Conservation (phyloP, 2,113 vertebrate species). For the Myxocyprinus asiaticus region DNA sequence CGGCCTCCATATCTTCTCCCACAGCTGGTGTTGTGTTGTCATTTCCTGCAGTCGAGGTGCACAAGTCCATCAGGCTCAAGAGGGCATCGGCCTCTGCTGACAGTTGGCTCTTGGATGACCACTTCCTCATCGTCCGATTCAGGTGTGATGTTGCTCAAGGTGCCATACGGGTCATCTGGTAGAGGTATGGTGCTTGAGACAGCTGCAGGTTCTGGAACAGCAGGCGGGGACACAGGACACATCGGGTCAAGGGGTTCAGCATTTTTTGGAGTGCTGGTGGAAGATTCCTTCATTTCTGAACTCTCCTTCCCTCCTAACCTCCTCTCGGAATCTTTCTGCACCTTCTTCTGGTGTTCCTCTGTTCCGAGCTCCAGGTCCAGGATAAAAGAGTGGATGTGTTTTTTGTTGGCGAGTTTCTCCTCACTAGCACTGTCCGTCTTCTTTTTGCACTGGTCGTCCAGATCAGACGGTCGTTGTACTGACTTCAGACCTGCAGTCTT, state of each 20-base stretch:
- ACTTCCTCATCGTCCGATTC: slow-evolving; percentile 67
- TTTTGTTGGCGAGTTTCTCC: slow-evolving; percentile 80
- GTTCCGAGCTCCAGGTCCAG: slow-evolving; percentile 76
- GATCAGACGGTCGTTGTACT: slow-evolving; percentile 70
- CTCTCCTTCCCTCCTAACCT: slow-evolving; percentile 63
- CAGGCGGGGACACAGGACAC: no score
- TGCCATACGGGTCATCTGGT: slow-evolving; percentile 72
- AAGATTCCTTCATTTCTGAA: no score
- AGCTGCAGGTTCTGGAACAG: slow-evolving; percentile 69
- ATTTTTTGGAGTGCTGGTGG: no score
- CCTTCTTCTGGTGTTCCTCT: slow-evolving; percentile 83
- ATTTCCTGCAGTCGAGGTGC: slow-evolving; percentile 62
- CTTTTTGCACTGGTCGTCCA: slow-evolving; percentile 81
- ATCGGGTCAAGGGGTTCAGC: background rate
- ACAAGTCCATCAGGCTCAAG: slow-evolving; percentile 72
- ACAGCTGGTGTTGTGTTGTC: background rate
- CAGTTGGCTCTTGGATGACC: slow-evolving; percentile 13
- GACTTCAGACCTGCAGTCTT: slow-evolving; percentile 75
- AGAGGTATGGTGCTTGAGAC: slow-evolving; percentile 63
- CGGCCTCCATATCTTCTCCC: slow-evolving; percentile 58
- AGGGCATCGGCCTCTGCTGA: slow-evolving; percentile 70
- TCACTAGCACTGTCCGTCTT: slow-evolving; percentile 73
- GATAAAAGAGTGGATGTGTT: slow-evolving; percentile 75
- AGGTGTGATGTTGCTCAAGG: slow-evolving; percentile 71
- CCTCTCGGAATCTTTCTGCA: slow-evolving; percentile 62